Conservation (phyloP, 2,113 vertebrate species). For the Cinclus mexicanus region DNA sequence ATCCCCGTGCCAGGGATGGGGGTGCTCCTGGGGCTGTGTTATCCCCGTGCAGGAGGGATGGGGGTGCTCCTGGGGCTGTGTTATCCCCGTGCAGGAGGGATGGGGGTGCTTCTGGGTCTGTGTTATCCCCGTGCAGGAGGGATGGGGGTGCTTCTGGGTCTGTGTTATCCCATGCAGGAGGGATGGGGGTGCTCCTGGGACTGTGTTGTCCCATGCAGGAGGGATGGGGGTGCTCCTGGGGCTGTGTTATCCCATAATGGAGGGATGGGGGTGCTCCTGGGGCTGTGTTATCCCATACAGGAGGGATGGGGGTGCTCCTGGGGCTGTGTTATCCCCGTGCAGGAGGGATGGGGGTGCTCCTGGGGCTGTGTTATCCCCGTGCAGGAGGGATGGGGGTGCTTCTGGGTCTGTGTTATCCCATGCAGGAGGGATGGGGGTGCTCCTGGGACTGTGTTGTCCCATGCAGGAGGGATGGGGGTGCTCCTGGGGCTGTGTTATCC, state of each 20-base stretch:
- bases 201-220: not conserved
- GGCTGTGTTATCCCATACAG: not conserved
- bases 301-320: no score
- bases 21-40: accelerated
- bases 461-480: not conserved
- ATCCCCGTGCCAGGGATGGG: no score
- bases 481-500: not conserved
- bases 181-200: accelerated
- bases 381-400: not conserved
- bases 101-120: not conserved
- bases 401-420: no score
- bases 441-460: not conserved
- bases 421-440: not conserved
- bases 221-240: no score
- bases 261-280: not conserved
- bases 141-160: no score
- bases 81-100: not conserved
- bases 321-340: no score
- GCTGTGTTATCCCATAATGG: no score
- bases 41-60: not conserved
- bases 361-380: no score
- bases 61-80: not conserved
- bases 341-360: not conserved
- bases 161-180: accelerated
- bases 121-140: not conserved